Conservation (phyloP, 1,140 invertebrate genomes). For the Papilio machaon region DNA sequence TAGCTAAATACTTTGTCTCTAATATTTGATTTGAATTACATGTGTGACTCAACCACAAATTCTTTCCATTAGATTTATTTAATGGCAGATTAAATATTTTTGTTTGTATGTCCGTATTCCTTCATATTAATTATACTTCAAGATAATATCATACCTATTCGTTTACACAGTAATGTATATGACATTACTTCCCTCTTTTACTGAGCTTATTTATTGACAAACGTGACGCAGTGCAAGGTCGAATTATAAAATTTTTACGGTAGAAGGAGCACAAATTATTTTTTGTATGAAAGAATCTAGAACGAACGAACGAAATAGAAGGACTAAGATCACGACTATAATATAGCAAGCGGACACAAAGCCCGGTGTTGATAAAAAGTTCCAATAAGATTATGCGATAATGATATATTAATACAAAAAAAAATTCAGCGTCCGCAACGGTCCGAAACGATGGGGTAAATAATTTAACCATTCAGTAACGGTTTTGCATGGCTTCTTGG, state of each 20-base stretch:
- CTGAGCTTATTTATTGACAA: not conserved
- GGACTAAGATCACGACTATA: not conserved
- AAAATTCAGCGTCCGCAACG: not conserved
- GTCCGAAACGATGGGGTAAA: conserved; percentile 27
- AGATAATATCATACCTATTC: no score
- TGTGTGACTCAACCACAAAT: no score
- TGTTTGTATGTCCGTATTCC: not conserved
- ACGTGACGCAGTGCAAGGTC: not conserved
- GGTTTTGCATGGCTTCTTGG: not conserved
- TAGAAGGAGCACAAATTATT: conserved; percentile 10
- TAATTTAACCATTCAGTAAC: conserved; percentile 17
- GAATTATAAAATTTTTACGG: not conserved
- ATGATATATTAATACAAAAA: not conserved
- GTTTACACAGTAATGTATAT: not conserved
- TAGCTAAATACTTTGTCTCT: not conserved
- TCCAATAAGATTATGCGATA: not conserved
- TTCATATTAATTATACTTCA: not conserved
- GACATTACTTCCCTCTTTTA: not conserved
- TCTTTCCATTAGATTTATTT: no score
- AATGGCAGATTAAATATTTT: not conserved
- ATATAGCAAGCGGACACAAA: not conserved
- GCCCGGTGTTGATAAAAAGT: not conserved
- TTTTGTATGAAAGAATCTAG: not conserved
- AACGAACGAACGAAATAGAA: not conserved
- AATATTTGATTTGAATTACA: not conserved